Evolutionary conservation across 2,888 invertebrate species (phyloP).

Genomic region (Scaptomyza flava): DNA sequence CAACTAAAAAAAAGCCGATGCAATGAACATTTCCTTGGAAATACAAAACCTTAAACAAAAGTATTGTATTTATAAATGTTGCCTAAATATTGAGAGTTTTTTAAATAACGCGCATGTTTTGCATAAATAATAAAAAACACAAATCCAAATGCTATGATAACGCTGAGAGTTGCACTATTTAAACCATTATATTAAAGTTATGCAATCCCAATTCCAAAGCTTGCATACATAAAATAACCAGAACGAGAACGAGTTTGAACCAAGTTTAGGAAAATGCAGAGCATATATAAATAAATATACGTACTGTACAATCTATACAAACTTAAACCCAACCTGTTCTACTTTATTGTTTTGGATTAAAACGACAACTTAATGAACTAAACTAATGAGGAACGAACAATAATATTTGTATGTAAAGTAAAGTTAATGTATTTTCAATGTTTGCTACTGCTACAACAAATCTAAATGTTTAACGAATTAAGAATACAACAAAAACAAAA

Average conservation of each 20-base stretch:
- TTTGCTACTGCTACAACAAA: constrained; percentile 54
- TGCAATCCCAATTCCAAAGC: constrained; percentile 3
- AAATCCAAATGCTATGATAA: constrained; percentile 27
- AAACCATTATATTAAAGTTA: constrained; percentile 10
- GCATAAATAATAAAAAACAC: not conserved
- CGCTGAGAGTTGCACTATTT: constrained; percentile 16
- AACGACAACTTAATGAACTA: constrained; percentile 45
- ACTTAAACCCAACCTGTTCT: constrained; percentile 29
- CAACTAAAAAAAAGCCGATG: constrained; percentile 9
- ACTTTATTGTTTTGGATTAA: constrained; percentile 18
- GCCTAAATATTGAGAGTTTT: constrained; percentile 50
- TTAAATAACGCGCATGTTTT: constrained; percentile 23
- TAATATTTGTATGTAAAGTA: constrained; percentile 59
- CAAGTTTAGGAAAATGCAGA: not conserved
- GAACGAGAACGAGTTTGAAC: constrained; percentile 10
- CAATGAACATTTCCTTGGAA: constrained; percentile 39
- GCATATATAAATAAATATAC: constrained; percentile 14
- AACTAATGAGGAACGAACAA: constrained; percentile 45
- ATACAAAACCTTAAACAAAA: constrained; percentile 49
- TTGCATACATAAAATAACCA: constrained; percentile 13
- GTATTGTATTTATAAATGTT: constrained; percentile 77
- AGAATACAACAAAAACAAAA: constrained; percentile 9
- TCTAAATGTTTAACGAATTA: constrained; percentile 46
- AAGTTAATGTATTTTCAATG: constrained; percentile 60
- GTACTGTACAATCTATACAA: constrained; percentile 8